Percentiles rank a stretch among this genome's conserved stretches.
These are phyloP conservation scores for Drosophila setifemur DNA, from an alignment of 1,140 invertebrate genomes.

Conservation along the genomic window DNA sequence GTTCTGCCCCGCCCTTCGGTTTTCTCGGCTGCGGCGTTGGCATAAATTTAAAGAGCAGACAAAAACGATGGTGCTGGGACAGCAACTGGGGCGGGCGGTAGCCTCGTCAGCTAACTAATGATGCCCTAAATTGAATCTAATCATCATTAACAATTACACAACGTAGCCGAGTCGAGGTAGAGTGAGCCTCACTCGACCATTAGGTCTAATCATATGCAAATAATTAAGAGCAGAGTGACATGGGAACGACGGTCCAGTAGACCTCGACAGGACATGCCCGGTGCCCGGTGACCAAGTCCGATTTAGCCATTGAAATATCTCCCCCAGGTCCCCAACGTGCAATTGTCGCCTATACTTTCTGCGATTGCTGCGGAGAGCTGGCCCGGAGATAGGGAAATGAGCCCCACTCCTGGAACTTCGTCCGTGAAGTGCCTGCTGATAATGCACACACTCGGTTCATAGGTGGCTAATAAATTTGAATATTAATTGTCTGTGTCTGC, in stretches of 20 bases:
- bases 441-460: constrained; percentile 81
- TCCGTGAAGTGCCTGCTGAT: constrained; percentile 64
- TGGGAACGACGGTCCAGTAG: constrained; percentile 10
- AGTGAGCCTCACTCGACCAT: constrained; percentile 58
- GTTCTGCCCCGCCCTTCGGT: constrained; percentile 1
- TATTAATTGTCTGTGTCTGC: constrained; percentile 82
- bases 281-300: background rate
- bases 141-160: constrained; percentile 82
- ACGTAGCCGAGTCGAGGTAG: constrained; percentile 53
- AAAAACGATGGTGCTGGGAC: constrained; percentile 4
- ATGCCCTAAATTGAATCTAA: constrained; percentile 82
- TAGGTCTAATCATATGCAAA: constrained; percentile 82
- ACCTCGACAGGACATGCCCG: background rate
- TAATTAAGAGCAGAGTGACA: constrained; percentile 77
- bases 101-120: constrained; percentile 79
- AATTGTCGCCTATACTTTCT: constrained; percentile 67
- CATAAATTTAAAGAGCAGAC: constrained; percentile 74
- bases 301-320: constrained; percentile 65
- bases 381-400: constrained; percentile 44
- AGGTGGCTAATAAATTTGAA: constrained; percentile 83
- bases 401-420: constrained; percentile 9
- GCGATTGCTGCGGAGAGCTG: constrained; percentile 39
- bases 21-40: constrained; percentile 64
- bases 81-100: constrained; percentile 10
- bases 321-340: constrained; percentile 66